These are phyloP conservation scores for Rhadina sibilatrix DNA, from an alignment of 2,113 vertebrate genomes.

Conservation along the genomic window DNA sequence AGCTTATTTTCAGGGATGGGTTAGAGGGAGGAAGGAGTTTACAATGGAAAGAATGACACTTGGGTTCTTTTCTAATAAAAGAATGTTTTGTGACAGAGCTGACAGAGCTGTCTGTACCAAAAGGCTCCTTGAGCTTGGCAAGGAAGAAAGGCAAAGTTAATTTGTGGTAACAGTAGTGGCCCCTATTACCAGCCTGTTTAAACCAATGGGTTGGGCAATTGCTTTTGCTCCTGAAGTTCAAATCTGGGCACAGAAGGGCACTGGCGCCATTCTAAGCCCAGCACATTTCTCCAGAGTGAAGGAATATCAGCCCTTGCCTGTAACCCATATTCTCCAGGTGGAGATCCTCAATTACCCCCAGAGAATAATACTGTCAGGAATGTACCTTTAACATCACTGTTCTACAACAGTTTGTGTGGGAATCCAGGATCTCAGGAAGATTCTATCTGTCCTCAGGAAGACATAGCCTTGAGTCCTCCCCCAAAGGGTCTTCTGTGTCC, in stretches of 20 bases:
- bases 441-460: neutral
- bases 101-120: neutral
- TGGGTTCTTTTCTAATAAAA: neutral
- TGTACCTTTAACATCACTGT: neutral
- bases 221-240: neutral
- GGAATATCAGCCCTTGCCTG: neutral
- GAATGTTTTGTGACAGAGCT: neutral
- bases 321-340: neutral
- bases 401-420: rapidly evolving
- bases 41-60: neutral
- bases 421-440: neutral
- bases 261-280: neutral
- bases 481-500: neutral
- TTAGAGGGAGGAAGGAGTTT: neutral
- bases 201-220: neutral
- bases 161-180: neutral
- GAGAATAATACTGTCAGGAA: neutral
- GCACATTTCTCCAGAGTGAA: neutral
- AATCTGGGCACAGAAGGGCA: neutral
- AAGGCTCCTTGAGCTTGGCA: neutral
- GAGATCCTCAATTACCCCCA: neutral
- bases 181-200: neutral
- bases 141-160: neutral
- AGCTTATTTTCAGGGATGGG: neutral
- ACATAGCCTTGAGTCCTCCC: neutral